Conservation (phyloP, 2,888 invertebrate species). For the Spisula solida region DNA sequence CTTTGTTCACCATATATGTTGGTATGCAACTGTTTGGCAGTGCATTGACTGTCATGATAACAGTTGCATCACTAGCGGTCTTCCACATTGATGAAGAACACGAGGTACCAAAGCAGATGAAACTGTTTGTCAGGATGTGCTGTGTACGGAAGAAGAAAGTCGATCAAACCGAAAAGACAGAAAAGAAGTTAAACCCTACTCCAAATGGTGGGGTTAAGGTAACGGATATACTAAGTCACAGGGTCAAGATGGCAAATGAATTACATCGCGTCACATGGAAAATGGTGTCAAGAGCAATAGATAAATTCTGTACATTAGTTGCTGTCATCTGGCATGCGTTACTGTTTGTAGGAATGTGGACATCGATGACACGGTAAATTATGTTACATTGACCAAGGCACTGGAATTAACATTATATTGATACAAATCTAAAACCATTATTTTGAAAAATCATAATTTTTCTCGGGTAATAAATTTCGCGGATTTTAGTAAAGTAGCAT, state of each 20-base stretch:
- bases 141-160: constrained; percentile 3
- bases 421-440: no score
- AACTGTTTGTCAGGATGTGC: background rate
- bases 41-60: constrained; percentile 65
- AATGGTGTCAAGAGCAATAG: constrained; percentile 63
- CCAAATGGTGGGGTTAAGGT: background rate
- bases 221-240: background rate
- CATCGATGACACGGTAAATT: background rate
- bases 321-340: constrained; percentile 57
- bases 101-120: background rate
- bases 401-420: no score
- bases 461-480: no score
- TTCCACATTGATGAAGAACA: constrained; percentile 50
- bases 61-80: constrained; percentile 66
- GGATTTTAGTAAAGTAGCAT: no score
- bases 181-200: background rate
- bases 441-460: no score
- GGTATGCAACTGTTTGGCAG: constrained; percentile 70
- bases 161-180: background rate
- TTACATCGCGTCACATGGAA: constrained; percentile 55
- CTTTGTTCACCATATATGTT: constrained; percentile 66
- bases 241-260: background rate
- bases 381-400: background rate
- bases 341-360: constrained; percentile 42
- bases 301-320: constrained; percentile 61